Conservation (phyloP, 2,113 vertebrate genomes). For the Chroicocephalus ridibundus region DNA sequence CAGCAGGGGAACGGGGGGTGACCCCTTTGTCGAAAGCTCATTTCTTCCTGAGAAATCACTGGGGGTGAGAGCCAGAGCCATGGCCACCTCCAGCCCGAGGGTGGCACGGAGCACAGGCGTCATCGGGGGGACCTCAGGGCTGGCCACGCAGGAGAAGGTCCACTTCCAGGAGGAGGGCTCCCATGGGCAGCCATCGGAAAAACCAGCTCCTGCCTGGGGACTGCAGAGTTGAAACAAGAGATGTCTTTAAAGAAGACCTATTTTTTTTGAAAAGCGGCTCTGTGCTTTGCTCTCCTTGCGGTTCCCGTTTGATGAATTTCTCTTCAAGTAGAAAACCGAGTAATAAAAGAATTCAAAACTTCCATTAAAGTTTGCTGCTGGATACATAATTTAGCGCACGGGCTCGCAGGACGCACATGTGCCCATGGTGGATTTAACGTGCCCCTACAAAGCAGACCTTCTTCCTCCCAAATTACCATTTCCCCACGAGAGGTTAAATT, state of each 20-base stretch:
- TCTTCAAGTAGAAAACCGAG: neutral
- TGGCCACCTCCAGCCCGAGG: rapidly evolving
- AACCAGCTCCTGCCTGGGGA: neutral
- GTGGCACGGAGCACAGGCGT: neutral
- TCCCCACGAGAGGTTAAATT: neutral
- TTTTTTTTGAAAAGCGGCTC: neutral
- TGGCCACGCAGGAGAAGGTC: neutral
- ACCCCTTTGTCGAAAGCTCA: rapidly evolving
- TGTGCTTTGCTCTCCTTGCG: neutral
- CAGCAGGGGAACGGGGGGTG: rapidly evolving
- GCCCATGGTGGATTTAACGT: rapidly evolving
- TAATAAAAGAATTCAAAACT: neutral
- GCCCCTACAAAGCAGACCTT: neutral
- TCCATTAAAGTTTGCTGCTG: neutral
- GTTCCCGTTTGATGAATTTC: neutral
- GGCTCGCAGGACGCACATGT: rapidly evolving
- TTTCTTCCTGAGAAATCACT: rapidly evolving
- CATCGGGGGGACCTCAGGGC: rapidly evolving
- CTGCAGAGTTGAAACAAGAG: neutral
- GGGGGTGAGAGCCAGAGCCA: neutral
- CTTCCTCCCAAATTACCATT: neutral
- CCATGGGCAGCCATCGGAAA: neutral
- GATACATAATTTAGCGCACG: neutral
- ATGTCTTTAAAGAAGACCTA: neutral
- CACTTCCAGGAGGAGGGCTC: neutral